Evolutionary conservation across 1,140 invertebrate species (phyloP).

Genomic region (Sitophilus oryzae): DNA sequence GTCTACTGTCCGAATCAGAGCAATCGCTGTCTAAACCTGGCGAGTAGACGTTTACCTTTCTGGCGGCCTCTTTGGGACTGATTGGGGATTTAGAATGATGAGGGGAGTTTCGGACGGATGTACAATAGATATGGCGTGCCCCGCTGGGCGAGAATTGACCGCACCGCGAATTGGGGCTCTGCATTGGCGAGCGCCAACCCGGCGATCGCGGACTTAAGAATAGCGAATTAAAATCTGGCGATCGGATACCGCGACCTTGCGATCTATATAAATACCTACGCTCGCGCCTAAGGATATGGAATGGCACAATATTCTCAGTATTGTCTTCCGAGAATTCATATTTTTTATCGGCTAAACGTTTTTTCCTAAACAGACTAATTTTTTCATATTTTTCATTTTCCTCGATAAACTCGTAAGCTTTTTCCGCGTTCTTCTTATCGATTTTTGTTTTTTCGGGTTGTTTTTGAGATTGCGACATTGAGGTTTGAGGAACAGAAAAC

Average conservation of each 20-base stretch:
- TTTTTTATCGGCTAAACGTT: constrained; percentile 81
- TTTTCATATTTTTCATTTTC: constrained; percentile 77
- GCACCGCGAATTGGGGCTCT: constrained; percentile 40
- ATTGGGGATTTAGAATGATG: constrained; percentile 43
- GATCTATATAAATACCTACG: constrained; percentile 36
- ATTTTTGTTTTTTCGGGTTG: constrained; percentile 44
- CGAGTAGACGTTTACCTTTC: constrained; percentile 43
- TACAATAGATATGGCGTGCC: constrained; percentile 38
- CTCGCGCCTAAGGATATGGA: constrained; percentile 48
- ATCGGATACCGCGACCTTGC: constrained; percentile 34
- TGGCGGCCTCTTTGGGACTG: constrained; percentile 38
- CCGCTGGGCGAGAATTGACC: constrained; percentile 40
- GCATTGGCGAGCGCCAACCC: constrained; percentile 39
- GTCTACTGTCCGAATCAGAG: constrained; percentile 40
- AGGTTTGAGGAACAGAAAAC: constrained; percentile 39
- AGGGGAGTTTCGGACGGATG: constrained; percentile 37
- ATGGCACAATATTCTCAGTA: constrained; percentile 76
- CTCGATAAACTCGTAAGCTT: constrained; percentile 80
- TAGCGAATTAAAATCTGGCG: constrained; percentile 37
- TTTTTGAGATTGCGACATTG: constrained; percentile 26
- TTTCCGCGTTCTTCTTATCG: constrained; percentile 59
- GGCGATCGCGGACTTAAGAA: constrained; percentile 41
- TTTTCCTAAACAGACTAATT: constrained; percentile 71
- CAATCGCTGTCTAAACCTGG: constrained; percentile 42
- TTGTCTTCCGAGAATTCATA: constrained; percentile 87